Base-by-base conservation (phyloP, 2,113 vertebrate genomes). In the Nothocercus julius region DNA sequence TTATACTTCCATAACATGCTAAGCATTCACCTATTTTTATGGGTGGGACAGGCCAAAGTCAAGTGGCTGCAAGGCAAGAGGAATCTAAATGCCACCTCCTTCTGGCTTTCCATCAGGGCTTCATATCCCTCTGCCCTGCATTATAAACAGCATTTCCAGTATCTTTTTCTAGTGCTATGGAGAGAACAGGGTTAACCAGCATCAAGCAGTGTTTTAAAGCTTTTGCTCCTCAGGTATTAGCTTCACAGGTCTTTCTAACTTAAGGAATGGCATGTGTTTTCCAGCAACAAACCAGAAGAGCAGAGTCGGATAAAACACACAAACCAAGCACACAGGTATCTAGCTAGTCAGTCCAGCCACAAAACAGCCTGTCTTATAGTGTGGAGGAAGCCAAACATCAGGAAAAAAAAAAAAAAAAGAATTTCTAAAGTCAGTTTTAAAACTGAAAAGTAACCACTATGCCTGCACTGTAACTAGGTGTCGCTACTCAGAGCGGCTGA, bases 301-400 rank as follows among this genome's bases (percentile, higher is more conserved):
- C 17, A 75, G 28, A 89, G 51, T 5, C 16, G 22, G 66, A 36
- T 21, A 64, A 73, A 92, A 68, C 0, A 1, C 1, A 2, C 0
- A 2, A 78, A 74, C 36, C 2, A 1, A 47, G 69, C 0, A 28
- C 2, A 4, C 38, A 58, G 25, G 72, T 78, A 77, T 42, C 16
- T 16, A 17, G 30, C 49, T 21, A 18, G 18, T 13, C 42, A 49
- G 36, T 27, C 13, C 10, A 6, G 11, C 7, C 32, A 59, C 4
- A 47, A 68, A 81, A 76, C 42, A 59, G 27, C 36, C 69, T 83
- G n/a, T 44, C 36, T 36, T 8, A 7, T 2, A 2, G 21, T 0
- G 7, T 2, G 8, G 21, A 28, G 32, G 66, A 76, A 32, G 49
- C 15, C 14, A 7, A 40, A 14, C 22, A 0, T 1, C 0, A 45